Conservation (phyloP, 2,888 invertebrate species). For the Nowickia ferox region DNA sequence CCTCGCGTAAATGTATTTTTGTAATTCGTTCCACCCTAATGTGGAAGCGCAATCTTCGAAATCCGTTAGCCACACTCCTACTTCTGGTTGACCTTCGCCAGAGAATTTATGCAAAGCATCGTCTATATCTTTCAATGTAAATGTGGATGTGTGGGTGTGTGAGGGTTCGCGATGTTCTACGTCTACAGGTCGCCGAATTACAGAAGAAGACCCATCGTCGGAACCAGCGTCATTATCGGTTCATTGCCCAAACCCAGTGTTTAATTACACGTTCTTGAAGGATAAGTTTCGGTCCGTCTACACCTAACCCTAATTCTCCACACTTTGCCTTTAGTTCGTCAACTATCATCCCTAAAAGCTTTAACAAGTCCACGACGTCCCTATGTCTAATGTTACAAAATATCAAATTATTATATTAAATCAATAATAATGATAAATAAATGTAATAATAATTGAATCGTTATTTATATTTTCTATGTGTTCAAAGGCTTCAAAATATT, state of each 20-base stretch:
- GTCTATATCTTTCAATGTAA: background rate
- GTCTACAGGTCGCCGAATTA: too few species aligned
- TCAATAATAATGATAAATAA: background rate
- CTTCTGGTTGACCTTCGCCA: constrained; percentile 13
- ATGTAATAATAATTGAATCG: background rate
- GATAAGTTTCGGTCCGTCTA: too few species aligned
- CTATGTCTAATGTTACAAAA: background rate
- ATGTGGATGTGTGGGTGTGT: background rate
- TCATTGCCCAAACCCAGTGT: too few species aligned
- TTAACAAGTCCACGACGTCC: background rate
- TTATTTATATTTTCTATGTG: background rate
- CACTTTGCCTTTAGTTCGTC: constrained; percentile 5
- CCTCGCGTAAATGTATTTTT: constrained; percentile 62
- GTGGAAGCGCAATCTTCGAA: constrained; percentile 55
- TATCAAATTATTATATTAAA: background rate
- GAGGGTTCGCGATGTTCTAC: background rate
- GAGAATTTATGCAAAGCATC: constrained; percentile 36
- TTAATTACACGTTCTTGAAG: too few species aligned
- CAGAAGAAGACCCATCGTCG: too few species aligned
- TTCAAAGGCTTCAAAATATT: too few species aligned
- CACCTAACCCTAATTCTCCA: too few species aligned
- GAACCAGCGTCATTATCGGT: too few species aligned
- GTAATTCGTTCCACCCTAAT: constrained; percentile 57
- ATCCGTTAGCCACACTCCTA: constrained; percentile 28
- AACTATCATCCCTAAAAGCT: background rate